Evolutionary conservation across 2,888 invertebrate species (phyloP), one percentile per base, ranked within the genome.

Genomic region (Macaria liturata): DNA sequence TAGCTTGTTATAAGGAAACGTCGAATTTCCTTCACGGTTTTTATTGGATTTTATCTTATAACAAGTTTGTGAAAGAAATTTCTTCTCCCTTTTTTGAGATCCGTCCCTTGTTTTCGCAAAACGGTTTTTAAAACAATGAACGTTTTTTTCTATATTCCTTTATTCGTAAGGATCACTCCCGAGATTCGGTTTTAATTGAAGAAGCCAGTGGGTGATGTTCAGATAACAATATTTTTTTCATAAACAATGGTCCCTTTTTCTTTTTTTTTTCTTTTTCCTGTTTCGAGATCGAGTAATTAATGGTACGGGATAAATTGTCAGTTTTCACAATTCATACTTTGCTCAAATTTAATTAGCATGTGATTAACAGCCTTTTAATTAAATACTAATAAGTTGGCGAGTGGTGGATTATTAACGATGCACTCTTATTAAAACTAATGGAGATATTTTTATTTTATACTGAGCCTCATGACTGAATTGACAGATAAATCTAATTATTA

Each of bases 21-120:
- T 75, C 77, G 81, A 83, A 83, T 84, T 84, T 78, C 77, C 76
- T 77, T 68, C 70, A 74, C 67, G 72, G 72, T 43, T 84, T 86
- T 84, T 86, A 85, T 86, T 85, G 78, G 82, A 82, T 86, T 85
- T 74, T 71, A 72, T 74, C 71, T 78, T 80, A 81, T 84, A 82
- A 83, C 82, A 82, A 84, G 74, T 84, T 84, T 73, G 73, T 74
- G 70, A 81, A 80, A 78, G 55, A 59, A 78, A 72, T 75, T 70
- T 74, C 80, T 77, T 73, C 73, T 71, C 64, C 64, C 65, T 70
- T 68, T 74, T 42, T 58, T 70, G 55, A 57, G 59, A 45, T 59
- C 47, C 51, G 56, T 64, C 45, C 64, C 61, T 63, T 56, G 67
- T 72, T 70, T 63, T 65, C 58, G 61, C 56, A 59, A 65, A 72